Percentiles rank a stretch among this genome's conserved stretches.
phyloP scores from a whole-genome alignment of 2,797 vertebrate genomes.

The Sebastes glaucus region DNA sequence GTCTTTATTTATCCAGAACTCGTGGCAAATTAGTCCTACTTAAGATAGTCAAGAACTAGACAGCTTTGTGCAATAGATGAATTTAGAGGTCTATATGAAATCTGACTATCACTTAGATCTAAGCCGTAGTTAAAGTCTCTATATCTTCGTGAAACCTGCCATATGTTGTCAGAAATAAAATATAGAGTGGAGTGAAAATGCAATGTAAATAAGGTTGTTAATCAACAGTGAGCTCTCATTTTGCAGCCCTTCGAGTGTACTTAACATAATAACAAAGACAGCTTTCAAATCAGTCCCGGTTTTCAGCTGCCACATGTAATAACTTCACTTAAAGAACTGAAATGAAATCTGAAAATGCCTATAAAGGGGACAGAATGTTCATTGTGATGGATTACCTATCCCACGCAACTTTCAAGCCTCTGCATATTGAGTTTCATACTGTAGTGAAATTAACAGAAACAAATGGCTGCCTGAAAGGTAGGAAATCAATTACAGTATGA shows the following conservation, averaged over 20 bases:
- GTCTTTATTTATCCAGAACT: background rate
- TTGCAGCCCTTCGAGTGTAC: background rate
- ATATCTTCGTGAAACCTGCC: background rate
- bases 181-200: background rate
- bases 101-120: background rate
- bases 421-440: background rate
- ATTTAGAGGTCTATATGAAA: background rate
- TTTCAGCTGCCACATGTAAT: background rate
- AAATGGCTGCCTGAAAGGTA: background rate
- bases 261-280: background rate
- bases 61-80: too few relatives aligned
- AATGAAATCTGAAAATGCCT: background rate
- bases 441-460: background rate
- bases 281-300: background rate
- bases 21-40: background rate
- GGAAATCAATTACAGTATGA: conserved; percentile 1
- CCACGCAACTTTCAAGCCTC: background rate
- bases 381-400: conserved; percentile 10
- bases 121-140: background rate
- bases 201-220: background rate
- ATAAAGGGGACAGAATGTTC: background rate
- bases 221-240: background rate
- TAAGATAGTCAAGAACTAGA: too few relatives aligned
- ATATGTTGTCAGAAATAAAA: too few relatives aligned
- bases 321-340: background rate